Evolutionary conservation across 2,113 vertebrate species (phyloP).

Genomic region (Mellivora capensis): DNA sequence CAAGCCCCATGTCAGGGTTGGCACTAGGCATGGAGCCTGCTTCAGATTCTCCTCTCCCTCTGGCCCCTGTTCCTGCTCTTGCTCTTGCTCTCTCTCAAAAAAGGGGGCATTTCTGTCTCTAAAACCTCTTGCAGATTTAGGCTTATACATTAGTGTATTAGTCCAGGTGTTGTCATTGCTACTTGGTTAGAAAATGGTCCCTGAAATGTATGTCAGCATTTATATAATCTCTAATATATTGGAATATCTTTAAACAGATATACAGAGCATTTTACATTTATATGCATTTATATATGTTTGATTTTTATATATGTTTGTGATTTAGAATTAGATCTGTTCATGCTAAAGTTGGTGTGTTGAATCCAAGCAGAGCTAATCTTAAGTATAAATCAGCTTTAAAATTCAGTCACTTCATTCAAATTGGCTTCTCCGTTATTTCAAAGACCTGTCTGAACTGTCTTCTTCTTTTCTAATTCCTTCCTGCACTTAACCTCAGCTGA

Average conservation of each 20-base stretch:
- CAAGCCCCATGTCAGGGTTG: background rate
- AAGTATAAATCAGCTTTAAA: background rate
- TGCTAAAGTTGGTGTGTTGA: background rate
- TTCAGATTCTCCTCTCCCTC: background rate
- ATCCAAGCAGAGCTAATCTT: background rate
- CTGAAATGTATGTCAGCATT: background rate
- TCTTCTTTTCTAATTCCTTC: background rate
- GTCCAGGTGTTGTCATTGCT: background rate
- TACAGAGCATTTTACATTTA: background rate
- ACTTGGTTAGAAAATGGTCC: background rate
- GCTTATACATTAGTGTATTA: background rate
- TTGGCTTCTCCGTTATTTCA: background rate
- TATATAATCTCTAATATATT: background rate
- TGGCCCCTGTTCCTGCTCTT: background rate
- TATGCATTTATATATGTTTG: background rate
- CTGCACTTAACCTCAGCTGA: background rate
- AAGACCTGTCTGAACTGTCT: background rate
- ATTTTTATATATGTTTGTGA: background rate
- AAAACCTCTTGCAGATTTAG: background rate
- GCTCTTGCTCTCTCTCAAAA: background rate
- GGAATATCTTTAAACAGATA: background rate
- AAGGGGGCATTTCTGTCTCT: background rate
- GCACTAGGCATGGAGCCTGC: background rate
- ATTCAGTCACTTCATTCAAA: background rate
- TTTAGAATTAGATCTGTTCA: slow-evolving; percentile 1